Conservation (phyloP, 2,888 invertebrate genomes). For the Ochropleura plecta region DNA sequence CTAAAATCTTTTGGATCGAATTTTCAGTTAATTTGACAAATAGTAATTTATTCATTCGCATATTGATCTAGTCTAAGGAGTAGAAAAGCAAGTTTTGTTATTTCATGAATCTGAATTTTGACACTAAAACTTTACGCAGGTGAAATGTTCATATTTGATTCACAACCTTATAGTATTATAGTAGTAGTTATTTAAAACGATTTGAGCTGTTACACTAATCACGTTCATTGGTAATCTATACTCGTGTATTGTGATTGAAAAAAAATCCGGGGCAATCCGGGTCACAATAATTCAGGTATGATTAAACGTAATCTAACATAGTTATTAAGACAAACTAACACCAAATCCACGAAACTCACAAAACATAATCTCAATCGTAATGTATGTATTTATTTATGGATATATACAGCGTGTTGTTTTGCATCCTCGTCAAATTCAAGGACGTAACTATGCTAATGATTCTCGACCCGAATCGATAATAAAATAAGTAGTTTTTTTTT, state of each 20-base stretch:
- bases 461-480: too few relatives aligned
- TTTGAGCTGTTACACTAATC: not conserved
- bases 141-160: not conserved
- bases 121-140: not conserved
- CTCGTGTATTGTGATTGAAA: not conserved
- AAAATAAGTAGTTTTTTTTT: too few relatives aligned
- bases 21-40: constrained; percentile 49
- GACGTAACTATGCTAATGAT: too few relatives aligned
- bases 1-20: constrained; percentile 40
- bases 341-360: constrained; percentile 8
- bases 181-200: not conserved
- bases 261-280: not conserved
- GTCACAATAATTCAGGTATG: not conserved
- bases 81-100: not conserved
- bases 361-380: too few relatives aligned
- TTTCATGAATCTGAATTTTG: constrained; percentile 1
- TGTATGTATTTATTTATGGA: too few relatives aligned
- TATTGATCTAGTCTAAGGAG: not conserved
- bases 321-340: constrained; percentile 1
- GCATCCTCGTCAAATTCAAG: too few relatives aligned
- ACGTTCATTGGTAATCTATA: not conserved
- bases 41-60: constrained; percentile 44
- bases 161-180: too few relatives aligned
- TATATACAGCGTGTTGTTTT: too few relatives aligned
- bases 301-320: not conserved